Base-by-base conservation (phyloP, 2,888 invertebrate genomes). In the Cryptocephalus moraei region DNA sequence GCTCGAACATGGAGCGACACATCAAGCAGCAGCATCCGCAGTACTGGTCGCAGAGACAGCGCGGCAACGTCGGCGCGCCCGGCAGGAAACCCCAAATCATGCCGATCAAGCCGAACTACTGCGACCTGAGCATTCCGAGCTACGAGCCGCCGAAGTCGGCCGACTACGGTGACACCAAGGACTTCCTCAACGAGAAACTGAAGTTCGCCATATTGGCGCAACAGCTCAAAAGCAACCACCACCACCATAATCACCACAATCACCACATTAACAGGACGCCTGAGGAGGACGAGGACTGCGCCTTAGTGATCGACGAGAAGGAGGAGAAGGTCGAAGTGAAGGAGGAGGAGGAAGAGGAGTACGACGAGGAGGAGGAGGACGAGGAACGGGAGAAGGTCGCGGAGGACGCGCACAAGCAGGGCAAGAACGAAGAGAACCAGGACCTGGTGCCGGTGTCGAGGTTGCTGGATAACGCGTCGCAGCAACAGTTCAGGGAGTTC, bases 1-100 rank as follows among this genome's bases (percentile, higher is more conserved):
- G 91, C n/a, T 91, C 91, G 9, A 93, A 94, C 61, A 93, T 93
- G 91, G 93, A 93, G 67, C 77, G 92, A 0, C 94, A 94, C 60
- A 88, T 93, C 3, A 93, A 93, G 64, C 91, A 92, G 60, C 92
- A 93, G 59, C 94, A 94, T 73, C 92, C 92, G 0, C 87, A 90
- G 52, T 85, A 81, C 63, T 92, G 91, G 86, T 86, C 86, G 45
- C 86, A 89, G 53, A 74, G 88, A 38, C 84, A 89, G 58, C 71
- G 82, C 31, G 76, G 76, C 2, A 77, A 77, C 0, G 75, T 80
- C 39, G 72, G 73, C 2, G 73, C 70, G 31, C 68, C 75, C 13
- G 75, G 76, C 1, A 61, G 77, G 45, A 77, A 77, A 49, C 70
- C 72, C 0, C 68, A 72, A 48, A 52, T 54, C 22, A 32, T 61